These are phyloP conservation scores for Ctenochaetus hawaiiensis DNA, from an alignment of 2,797 vertebrate species.

Conservation along the genomic window DNA sequence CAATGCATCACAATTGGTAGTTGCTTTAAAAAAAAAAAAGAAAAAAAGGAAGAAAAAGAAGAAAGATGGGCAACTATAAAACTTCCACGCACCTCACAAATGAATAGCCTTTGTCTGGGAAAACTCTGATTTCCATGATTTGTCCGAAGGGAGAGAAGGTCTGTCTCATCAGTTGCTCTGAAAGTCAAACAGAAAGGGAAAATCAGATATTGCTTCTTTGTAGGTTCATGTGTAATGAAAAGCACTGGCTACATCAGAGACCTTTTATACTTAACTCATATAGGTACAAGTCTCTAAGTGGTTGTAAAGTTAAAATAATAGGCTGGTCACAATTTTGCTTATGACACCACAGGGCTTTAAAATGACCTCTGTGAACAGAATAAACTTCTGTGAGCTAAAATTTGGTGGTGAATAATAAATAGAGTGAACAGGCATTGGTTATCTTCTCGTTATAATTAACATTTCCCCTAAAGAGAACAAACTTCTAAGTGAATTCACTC, in stretches of 20 bases:
- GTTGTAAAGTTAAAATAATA: background rate
- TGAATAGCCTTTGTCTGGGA: conserved; percentile 99
- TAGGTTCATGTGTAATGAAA: background rate
- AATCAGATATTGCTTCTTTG: fast-evolving
- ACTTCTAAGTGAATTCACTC: background rate
- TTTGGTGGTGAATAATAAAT: background rate
- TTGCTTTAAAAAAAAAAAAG: background rate
- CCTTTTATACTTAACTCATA: background rate
- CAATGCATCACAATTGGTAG: too few relatives aligned
- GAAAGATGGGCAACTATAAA: too few relatives aligned
- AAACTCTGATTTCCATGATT: conserved; percentile 98
- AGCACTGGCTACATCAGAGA: background rate
- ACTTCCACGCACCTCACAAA: conserved; percentile 90
- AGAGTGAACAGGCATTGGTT: background rate
- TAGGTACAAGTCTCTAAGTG: background rate
- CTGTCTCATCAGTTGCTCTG: conserved; percentile 99
- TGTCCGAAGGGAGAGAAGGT: conserved; percentile 97
- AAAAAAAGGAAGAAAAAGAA: background rate
- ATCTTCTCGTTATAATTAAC: conserved; percentile 1
- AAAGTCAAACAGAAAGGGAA: conserved; percentile 45
- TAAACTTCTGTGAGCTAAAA: background rate
- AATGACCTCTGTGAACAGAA: background rate
- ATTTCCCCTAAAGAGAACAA: background rate
- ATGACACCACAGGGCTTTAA: background rate
- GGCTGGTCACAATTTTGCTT: background rate